Evolutionary conservation across 1,140 invertebrate genomes (phyloP), one percentile per base, ranked within the genome.

Genomic region (Drosophila eugracilis): DNA sequence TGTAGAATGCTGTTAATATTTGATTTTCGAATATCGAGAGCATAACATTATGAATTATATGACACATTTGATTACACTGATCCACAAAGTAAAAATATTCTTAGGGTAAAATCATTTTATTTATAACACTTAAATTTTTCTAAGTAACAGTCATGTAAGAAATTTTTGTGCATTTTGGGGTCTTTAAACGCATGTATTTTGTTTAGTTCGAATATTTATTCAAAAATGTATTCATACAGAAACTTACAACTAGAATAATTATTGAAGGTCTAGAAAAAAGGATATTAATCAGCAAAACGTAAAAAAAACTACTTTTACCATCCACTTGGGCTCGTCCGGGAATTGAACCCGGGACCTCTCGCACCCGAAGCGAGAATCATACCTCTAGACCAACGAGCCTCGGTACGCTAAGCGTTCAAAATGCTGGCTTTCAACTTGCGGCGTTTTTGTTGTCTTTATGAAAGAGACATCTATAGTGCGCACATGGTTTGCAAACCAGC

Each of bases 331-430:
- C 94, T 95, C 94, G 94, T 94, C 94, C 94, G 94, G 94, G 94
- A 95, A 95, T 95, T 95, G 94, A 95, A 95, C 95, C 95, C 94
- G 94, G 94, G 94, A 95, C 95, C 95, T 95, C 95, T 95, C 95
- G 94, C 95, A 95, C 95, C 95, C 95, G 93, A 95, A 95, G 94
- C 94, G 81, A 86, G 83, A 86, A 86, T 86, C 83, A 86, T 86
- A 86, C 83, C 83, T 86, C 83, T 86, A 86, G 83, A 86, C 83
- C 83, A 86, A 86, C 83, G 83, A 86, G 83, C 83, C 83, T 15
- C 81, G 86, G 65, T 75, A 75, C 37, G 36, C 44, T 30, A 34
- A 66, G 19, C 62, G 83, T 60, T 63, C 44, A 17, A 14, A 47
- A 28, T 28, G 44, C 17, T 50, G 39, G 66, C 48, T 59, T 37